These are phyloP conservation scores for Illadopsis cleaveri DNA, from an alignment of 2,113 vertebrate genomes.

Conservation along the genomic window DNA sequence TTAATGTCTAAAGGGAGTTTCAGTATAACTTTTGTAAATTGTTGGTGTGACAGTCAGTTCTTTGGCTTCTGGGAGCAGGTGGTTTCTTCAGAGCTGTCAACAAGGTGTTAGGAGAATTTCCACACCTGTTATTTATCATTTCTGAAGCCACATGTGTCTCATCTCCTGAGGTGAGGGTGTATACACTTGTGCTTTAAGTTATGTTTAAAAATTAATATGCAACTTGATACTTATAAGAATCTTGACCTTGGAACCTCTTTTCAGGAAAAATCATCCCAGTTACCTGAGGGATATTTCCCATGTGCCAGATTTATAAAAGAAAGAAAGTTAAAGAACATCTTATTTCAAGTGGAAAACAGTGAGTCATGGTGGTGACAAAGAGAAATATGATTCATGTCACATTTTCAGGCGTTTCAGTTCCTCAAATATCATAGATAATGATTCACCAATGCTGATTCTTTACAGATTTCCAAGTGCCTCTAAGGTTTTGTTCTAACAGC, in stretches of 20 bases:
- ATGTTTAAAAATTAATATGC: background rate
- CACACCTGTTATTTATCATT: slow-evolving; percentile 21
- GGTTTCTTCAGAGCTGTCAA: background rate
- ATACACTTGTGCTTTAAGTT: background rate
- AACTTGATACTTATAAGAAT: background rate
- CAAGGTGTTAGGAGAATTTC: background rate
- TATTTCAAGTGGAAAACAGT: background rate
- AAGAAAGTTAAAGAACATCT: background rate
- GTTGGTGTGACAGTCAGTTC: background rate
- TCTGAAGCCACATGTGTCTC: background rate
- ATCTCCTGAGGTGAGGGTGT: background rate
- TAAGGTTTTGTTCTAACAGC: background rate
- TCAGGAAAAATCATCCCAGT: background rate
- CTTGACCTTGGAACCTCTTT: background rate
- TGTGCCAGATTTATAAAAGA: background rate
- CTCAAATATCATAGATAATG: background rate
- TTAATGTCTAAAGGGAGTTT: background rate
- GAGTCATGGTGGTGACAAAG: slow-evolving; percentile 36
- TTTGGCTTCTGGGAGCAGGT: background rate
- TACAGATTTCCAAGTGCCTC: background rate
- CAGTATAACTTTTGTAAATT: background rate
- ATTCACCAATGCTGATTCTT: background rate
- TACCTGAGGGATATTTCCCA: background rate
- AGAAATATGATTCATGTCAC: slow-evolving; percentile 45
- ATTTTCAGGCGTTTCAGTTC: slow-evolving; percentile 28